A percentile compares a stretch with the other conserved stretches of the same genome.
phyloP scores from a whole-genome alignment of 2,797 vertebrate species.

The Ispidina picta region DNA sequence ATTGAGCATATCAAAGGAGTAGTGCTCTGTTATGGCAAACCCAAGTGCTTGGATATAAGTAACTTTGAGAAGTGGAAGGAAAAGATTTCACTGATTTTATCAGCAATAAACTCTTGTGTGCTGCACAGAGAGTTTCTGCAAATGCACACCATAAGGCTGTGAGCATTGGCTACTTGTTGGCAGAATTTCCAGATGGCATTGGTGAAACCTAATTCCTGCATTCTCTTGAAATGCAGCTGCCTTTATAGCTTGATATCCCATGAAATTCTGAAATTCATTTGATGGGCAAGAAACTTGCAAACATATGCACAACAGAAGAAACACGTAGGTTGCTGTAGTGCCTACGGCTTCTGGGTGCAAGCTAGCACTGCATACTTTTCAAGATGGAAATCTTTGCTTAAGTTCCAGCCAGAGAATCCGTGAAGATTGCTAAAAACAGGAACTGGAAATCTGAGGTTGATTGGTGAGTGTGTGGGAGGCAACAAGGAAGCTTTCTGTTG shows the following conservation, averaged over 20 bases:
- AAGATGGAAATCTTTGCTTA: neutral
- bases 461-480: neutral
- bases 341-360: neutral
- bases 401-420: neutral
- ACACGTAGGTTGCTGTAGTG: neutral
- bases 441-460: neutral
- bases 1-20: neutral
- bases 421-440: neutral
- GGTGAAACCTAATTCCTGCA: neutral
- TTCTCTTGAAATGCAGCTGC: neutral
- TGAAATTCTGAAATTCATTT: neutral
- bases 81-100: neutral
- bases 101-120: neutral
- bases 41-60: neutral
- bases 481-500: neutral
- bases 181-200: neutral
- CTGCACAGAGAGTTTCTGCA: neutral
- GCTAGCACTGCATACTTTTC: neutral
- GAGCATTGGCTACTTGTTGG: neutral
- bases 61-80: neutral
- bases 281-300: neutral
- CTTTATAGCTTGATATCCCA: neutral
- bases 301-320: neutral
- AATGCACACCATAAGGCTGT: neutral
- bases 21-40: neutral